Base-by-base conservation (phyloP, 2,888 invertebrate species). In the Eretmocerus hayati region DNA sequence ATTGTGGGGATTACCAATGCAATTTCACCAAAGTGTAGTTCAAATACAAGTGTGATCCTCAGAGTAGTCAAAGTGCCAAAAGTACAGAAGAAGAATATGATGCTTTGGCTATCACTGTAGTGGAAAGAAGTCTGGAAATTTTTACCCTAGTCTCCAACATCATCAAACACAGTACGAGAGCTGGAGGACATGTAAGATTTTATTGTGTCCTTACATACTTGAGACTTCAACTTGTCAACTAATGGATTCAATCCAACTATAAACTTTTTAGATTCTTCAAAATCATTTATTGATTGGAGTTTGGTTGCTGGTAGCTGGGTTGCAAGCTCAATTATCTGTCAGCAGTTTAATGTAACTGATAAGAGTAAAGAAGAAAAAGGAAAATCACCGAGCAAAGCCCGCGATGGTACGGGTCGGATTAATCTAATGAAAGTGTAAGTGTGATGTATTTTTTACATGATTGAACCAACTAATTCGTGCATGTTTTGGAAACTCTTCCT, bases 221-320 rank as follows among this genome's bases (percentile, higher is more conserved):
- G 52, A 31, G 37, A 13, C 45, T 5, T 32, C 33, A 33, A 33
- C 5, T 9, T 6, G 11, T 26, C 26, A 26, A 26, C 11, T 26
- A 9, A 11, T 33, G 9, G n/a, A n/a, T n/a, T 33, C 11, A 33
- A n/a, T n/a, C n/a, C n/a, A n/a, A n/a, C n/a, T n/a, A n/a, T n/a
- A n/a, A 33, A 9, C 15, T 54, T 55, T 42, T 16, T 71, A 90
- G 84, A 81, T 89, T 39, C 83, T 89, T 61, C 92, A 93, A 74
- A 94, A 94, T 73, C 86, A 92, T 69, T 77, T 91, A 52, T 80
- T 92, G 73, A 84, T 91, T 58, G 91, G 90, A 8, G 84, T 87
- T 1, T 93, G 93, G 92, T 77, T 92, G 45, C 73, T 93, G 44
- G 80, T 92, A 18, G 86, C 87, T 43, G 93, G 93, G 1, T 77